These are phyloP conservation scores for Diaperis boleti DNA, from an alignment of 2,888 invertebrate genomes.

Conservation along the genomic window DNA sequence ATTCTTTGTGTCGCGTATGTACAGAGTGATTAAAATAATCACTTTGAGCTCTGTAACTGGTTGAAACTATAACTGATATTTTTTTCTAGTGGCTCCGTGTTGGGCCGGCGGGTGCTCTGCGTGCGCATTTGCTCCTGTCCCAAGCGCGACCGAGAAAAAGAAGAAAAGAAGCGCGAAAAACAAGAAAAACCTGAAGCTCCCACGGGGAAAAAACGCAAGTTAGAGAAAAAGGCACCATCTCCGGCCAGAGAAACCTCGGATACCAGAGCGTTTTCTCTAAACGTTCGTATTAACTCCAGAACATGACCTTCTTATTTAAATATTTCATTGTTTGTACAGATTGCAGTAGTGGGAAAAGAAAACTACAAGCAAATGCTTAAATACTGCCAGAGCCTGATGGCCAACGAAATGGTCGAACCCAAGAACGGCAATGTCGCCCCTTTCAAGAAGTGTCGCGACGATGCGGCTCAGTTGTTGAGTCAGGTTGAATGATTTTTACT, in stretches of 20 bases:
- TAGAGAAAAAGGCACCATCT: conserved; percentile 26
- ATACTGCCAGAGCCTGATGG: conserved; percentile 60
- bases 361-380: conserved; percentile 58
- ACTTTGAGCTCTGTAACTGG: too few species aligned
- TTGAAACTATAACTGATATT: too few species aligned
- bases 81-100: conserved; percentile 68
- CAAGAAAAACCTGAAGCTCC: conserved; percentile 48
- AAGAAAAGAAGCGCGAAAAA: conserved; percentile 68
- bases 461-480: conserved; percentile 45
- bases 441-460: conserved; percentile 44
- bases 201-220: conserved; percentile 53
- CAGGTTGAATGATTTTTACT: conserved; percentile 24
- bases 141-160: conserved; percentile 77
- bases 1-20: too few species aligned
- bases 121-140: conserved; percentile 86
- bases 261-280: conserved; percentile 9
- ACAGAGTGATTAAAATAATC: too few species aligned
- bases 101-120: conserved; percentile 77
- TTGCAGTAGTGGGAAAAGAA: conserved; percentile 61
- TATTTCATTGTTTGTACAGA: conserved; percentile 51
- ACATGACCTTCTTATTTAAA: too few species aligned
- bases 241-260: conserved; percentile 42
- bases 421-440: conserved; percentile 43
- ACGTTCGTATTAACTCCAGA: too few species aligned
- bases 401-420: conserved; percentile 56